Evolutionary conservation across 1,140 invertebrate genomes (phyloP), one percentile per base, ranked within the genome.

Genomic region (Popillia japonica): DNA sequence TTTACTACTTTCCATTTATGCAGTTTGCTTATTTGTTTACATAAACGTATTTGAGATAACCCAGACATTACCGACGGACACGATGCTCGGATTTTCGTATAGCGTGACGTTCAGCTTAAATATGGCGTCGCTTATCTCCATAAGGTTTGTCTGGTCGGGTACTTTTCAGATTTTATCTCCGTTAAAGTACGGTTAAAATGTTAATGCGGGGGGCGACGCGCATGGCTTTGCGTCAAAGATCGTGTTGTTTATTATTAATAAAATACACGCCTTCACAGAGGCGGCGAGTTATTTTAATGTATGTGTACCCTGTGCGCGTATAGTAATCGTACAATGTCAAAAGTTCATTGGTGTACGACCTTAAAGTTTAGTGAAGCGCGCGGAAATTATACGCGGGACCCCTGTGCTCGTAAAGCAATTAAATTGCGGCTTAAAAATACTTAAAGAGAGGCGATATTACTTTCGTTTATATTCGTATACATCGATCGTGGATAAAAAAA

Each of bases 231-330:
- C 48, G 48, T 14, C 48, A 17, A n/a, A 17, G 14, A 17, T 17
- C 14, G 48, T 55, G 14, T n/a, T n/a, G 48, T 55, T 55, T 55
- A 55, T 55, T 55, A 55, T 55, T 55, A 55, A 55, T 55, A 55
- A 55, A 55, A 55, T 17, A 55, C 17, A 55, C 48, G 48, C 48
- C 48, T 17, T 17, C 14, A 17, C 14, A 17, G 14, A 34, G 7
- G 14, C 11, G 48, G 48, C 48, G 17, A 20, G 48, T 17, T 2
- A 17, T 6, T 48, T 55, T 55, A 55, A 55, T 17, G 48, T n/a
- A 55, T 55, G 48, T 55, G 48, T 55, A 3, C 14, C 11, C 17
- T 55, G 11, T 17, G 14, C 6, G 48, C 14, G 11, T 17, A n/a
- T 6, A 14, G 48, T 14, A 3, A n/a, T 6, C 48, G 48, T 14